These are phyloP conservation scores for Jordanella pulchra DNA, from an alignment of 2,797 vertebrate species.

Conservation along the genomic window DNA sequence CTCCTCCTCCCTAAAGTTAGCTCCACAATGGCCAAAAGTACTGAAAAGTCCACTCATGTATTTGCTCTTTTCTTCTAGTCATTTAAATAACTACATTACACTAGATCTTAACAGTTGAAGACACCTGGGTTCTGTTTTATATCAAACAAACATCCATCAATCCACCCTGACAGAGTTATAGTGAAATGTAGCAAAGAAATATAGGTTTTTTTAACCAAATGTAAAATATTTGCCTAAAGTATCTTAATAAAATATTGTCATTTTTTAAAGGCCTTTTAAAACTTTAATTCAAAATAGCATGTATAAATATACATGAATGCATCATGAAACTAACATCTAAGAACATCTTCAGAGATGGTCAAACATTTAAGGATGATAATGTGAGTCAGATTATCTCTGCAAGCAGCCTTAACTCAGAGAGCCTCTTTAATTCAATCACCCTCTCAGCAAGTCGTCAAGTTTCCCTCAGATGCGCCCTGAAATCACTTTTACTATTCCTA, in stretches of 20 bases:
- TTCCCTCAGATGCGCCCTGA: constrained; percentile 28
- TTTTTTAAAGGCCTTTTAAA: neutral
- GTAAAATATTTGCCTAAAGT: neutral
- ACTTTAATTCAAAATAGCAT: neutral
- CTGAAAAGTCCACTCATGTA: constrained; percentile 28
- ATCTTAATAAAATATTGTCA: neutral
- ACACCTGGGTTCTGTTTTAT: neutral
- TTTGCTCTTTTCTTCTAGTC: constrained; percentile 1
- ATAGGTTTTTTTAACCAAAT: neutral
- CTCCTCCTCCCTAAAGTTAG: constrained; percentile 27
- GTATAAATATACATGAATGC: neutral
- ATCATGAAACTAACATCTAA: neutral
- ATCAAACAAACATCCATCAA: constrained; percentile 8
- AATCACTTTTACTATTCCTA: constrained; percentile 32
- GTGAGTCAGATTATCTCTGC: constrained; percentile 3
- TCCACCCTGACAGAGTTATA: neutral
- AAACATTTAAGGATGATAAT: constrained; percentile 25
- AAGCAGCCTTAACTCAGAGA: constrained; percentile 17
- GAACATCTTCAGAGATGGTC: constrained; percentile 1
- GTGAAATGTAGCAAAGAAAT: neutral
- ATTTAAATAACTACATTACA: constrained; percentile 35
- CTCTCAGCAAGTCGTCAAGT: constrained; percentile 28
- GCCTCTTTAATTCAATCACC: constrained; percentile 61
- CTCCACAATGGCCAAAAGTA: constrained; percentile 13
- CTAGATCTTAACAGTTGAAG: constrained; percentile 13